A percentile compares a stretch with the other conserved stretches of the same genome.
These are phyloP conservation scores for Oscarella lobularis DNA, from an alignment of 37 sponge, comb jelly and placozoan species.

Conservation along the genomic window DNA sequence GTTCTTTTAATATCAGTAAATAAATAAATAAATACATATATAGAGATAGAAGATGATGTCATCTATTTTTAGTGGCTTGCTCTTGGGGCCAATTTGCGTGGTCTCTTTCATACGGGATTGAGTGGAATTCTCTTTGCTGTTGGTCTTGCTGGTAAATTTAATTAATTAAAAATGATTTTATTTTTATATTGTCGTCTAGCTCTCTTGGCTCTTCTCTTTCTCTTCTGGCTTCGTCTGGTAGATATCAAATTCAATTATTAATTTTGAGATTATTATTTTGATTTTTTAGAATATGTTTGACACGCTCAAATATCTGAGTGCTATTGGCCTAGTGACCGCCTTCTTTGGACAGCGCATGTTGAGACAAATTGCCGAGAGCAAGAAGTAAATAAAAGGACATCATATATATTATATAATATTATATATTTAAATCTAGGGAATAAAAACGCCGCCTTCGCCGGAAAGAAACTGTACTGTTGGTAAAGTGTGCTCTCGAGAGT, in stretches of 20 bases:
- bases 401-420: no score
- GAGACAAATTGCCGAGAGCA: conserved; percentile 38
- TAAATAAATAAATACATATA: conserved; percentile 29
- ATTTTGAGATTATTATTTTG: no score
- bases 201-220: background rate
- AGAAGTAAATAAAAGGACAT: background rate
- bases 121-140: background rate
- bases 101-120: background rate
- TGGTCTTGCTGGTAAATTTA: background rate
- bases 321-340: conserved; percentile 56
- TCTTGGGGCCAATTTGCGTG: background rate
- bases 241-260: no score
- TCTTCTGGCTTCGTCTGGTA: background rate
- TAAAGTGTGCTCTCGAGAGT: no score
- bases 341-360: conserved; percentile 65
- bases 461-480: no score
- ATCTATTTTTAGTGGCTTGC: conserved; percentile 8
- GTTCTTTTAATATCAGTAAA: conserved; percentile 60
- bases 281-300: conserved; percentile 70
- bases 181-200: background rate
- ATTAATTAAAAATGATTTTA: background rate
- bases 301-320: conserved; percentile 61
- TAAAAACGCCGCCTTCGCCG: no score
- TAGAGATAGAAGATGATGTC: background rate
- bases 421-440: no score